phyloP scores from a whole-genome alignment of 2,888 invertebrate species.

The Drosophila quinaria region DNA sequence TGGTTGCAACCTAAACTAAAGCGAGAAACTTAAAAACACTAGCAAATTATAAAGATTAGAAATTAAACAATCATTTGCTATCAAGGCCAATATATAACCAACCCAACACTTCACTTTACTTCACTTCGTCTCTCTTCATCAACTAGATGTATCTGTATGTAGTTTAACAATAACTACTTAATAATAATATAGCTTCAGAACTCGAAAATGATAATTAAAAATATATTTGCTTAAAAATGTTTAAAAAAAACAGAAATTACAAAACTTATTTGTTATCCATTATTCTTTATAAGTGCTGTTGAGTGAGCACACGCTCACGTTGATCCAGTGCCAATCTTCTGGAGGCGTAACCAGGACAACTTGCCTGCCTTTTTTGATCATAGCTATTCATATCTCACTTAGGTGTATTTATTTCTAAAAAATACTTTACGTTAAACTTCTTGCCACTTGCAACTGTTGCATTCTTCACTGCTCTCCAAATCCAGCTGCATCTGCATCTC shows the following conservation, averaged over 20 bases:
- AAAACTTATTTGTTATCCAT: slow-evolving; percentile 9
- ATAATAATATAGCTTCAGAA: slow-evolving; percentile 25
- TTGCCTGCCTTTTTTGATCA: slow-evolving; percentile 27
- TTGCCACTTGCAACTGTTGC: slow-evolving; percentile 11
- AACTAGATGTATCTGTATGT: slow-evolving; percentile 3
- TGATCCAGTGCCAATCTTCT: slow-evolving; percentile 13
- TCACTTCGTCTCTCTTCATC: neutral
- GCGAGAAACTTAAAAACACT: slow-evolving; percentile 41
- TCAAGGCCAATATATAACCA: slow-evolving; percentile 62
- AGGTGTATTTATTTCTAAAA: slow-evolving; percentile 56
- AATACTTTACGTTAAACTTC: slow-evolving; percentile 53
- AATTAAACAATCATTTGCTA: slow-evolving; percentile 66
- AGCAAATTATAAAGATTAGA: slow-evolving; percentile 36
- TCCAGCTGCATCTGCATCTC: too few relatives aligned
- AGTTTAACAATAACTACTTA: slow-evolving; percentile 42
- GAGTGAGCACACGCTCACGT: slow-evolving; percentile 3
- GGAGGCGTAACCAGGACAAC: slow-evolving; percentile 20
- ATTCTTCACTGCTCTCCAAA: slow-evolving; percentile 1
- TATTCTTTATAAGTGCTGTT: slow-evolving; percentile 1
- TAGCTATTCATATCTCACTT: slow-evolving; percentile 23
- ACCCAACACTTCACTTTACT: slow-evolving; percentile 35
- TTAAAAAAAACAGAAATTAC: slow-evolving; percentile 37
- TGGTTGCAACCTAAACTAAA: slow-evolving; percentile 43
- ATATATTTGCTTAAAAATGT: slow-evolving; percentile 19
- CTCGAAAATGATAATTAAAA: slow-evolving; percentile 19